Evolutionary conservation across 2,888 invertebrate species (phyloP), one percentile per base, ranked within the genome.

Genomic region (Odontothrips loti): DNA sequence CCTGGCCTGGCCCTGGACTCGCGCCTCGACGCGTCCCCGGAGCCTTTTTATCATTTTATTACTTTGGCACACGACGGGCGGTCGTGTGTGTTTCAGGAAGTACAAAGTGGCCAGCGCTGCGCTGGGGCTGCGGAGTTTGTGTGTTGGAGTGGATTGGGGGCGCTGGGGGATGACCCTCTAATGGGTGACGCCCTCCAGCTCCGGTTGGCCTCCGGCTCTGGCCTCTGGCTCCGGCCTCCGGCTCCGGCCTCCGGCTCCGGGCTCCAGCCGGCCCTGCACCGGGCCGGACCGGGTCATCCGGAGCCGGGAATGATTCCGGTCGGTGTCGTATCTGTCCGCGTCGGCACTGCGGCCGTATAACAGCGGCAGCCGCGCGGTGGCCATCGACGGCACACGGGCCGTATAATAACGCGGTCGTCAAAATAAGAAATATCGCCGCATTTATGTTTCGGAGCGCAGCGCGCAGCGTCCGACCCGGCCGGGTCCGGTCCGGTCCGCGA

Each of bases 1-100:
- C 48, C 48, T 9, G 48, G 48, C 48, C 48, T 9, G 51, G 58
- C 58, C 58, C 15, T n/a, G n/a, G n/a, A n/a, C 51, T 15, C 58
- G 17, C 58, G 20, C 58, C 20, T 58, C 27, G 23, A 12, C 27
- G 58, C 58, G 23, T 23, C 27, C 68, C 27, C 27, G 23, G 68
- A 6, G 20, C 58, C 58, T 58, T 75, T 75, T 75, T 75, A 75
- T 75, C 27, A 27, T 75, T 75, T 75, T 75, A 75, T 75, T 75
- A 75, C 23, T 75, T 75, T 75, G 68, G 68, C 68, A 75, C 68
- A 27, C 27, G 23, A 12, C 12, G 27, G 10, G 68, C 23, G 11
- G 68, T 23, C 68, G 68, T 43, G 34, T 43, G 58, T 58, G 58
- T 58, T 20, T 58, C 58, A 9, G 6, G 20, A 58, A 58, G 17